These are phyloP conservation scores for Cryptomyrus ogoouensis DNA, from an alignment of 2,113 vertebrate species.

Conservation along the genomic window DNA sequence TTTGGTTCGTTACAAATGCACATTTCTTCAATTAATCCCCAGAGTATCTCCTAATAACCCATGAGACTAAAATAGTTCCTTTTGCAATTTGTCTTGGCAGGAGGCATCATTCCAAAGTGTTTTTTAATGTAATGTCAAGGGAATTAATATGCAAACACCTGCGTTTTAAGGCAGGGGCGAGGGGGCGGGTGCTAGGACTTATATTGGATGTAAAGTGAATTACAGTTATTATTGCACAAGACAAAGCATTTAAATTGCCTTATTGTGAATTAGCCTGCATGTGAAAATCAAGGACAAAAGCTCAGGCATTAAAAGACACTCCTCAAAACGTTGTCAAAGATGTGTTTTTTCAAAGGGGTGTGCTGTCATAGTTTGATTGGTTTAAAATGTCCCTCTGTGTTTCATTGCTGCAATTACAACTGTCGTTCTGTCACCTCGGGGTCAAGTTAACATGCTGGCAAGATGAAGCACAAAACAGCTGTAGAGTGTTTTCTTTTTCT, in stretches of 20 bases:
- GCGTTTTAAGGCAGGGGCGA: neutral
- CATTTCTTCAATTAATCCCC: neutral
- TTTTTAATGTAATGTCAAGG: neutral
- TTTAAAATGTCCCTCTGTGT: neutral
- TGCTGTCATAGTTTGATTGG: conserved; percentile 11
- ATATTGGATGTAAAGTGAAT: conserved; percentile 5
- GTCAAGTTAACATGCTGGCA: neutral
- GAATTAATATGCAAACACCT: conserved; percentile 1
- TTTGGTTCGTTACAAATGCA: neutral
- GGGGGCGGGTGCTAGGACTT: neutral
- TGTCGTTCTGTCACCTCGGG: neutral
- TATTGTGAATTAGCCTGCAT: neutral
- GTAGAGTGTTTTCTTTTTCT: neutral
- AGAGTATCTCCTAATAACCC: neutral
- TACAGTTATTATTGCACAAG: neutral
- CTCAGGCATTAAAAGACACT: neutral
- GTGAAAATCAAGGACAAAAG: neutral
- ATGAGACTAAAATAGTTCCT: neutral
- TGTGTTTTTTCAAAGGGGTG: neutral
- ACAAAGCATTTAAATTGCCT: neutral
- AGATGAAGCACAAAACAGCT: neutral
- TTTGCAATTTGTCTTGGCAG: neutral
- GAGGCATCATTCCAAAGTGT: neutral
- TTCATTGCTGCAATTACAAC: conserved; percentile 16
- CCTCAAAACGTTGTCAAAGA: neutral